phyloP scores from a whole-genome alignment of 64 coral and sea anemone genomes.

The Orbicella faveolata region DNA sequence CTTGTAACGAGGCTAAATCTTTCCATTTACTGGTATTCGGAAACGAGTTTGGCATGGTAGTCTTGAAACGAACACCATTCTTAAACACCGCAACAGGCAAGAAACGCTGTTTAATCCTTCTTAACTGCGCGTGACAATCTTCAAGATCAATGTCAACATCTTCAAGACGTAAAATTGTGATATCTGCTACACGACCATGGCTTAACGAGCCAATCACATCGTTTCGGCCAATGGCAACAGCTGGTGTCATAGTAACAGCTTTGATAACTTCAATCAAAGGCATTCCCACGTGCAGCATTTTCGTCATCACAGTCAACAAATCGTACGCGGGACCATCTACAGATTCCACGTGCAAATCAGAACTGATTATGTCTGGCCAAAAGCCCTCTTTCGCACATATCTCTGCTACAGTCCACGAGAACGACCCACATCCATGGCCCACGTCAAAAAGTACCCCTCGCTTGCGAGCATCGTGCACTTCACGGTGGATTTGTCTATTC shows the following conservation, averaged over 20 bases:
- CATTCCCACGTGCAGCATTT: slow-evolving; percentile 86
- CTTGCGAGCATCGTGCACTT: slow-evolving; percentile 59
- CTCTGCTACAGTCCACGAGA: slow-evolving; percentile 91
- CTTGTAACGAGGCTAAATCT: neutral
- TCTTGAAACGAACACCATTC: slow-evolving; percentile 28
- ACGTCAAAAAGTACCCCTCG: slow-evolving; percentile 89
- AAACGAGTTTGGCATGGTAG: slow-evolving; percentile 19
- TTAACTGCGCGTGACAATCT: slow-evolving; percentile 70
- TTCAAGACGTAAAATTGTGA: slow-evolving; percentile 60
- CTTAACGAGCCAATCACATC: slow-evolving; percentile 60
- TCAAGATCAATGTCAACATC: slow-evolving; percentile 70
- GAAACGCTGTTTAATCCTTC: slow-evolving; percentile 41
- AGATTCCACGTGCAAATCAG: slow-evolving; percentile 75
- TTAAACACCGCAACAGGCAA: slow-evolving; percentile 77
- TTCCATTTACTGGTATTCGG: slow-evolving; percentile 31
- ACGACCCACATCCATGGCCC: slow-evolving; percentile 84
- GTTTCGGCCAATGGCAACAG: slow-evolving; percentile 58
- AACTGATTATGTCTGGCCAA: slow-evolving; percentile 90
- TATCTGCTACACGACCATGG: slow-evolving; percentile 42
- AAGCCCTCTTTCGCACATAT: slow-evolving; percentile 77
- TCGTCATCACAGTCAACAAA: slow-evolving; percentile 83
- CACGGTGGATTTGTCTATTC: slow-evolving; percentile 20
- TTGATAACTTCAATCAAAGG: slow-evolving; percentile 68
- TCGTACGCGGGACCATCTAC: slow-evolving; percentile 74
- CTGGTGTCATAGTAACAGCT: slow-evolving; percentile 70